Percentiles rank a stretch among this genome's conserved stretches.
These are phyloP conservation scores for Drosophila ezoana DNA, from an alignment of 2,888 invertebrate species.

Conservation along the genomic window DNA sequence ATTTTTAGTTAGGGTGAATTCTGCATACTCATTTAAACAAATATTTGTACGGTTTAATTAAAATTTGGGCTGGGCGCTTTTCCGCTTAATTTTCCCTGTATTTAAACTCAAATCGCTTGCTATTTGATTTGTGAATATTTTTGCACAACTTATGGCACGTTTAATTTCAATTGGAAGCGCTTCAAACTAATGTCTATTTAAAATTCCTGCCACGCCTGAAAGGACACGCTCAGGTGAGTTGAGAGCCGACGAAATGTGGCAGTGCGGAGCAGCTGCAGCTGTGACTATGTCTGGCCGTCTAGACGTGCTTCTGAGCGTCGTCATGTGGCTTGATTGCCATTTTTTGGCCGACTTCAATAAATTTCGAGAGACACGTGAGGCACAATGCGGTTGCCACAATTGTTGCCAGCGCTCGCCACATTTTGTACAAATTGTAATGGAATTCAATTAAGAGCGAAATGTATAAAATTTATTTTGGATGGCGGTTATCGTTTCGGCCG, in stretches of 20 bases:
- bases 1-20: constrained; percentile 5
- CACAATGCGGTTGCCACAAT: constrained; percentile 37
- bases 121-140: neutral
- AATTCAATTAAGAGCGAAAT: constrained; percentile 70
- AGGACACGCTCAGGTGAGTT: constrained; percentile 17
- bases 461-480: constrained; percentile 46
- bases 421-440: constrained; percentile 39
- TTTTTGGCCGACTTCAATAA: constrained; percentile 55
- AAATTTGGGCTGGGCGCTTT: constrained; percentile 21
- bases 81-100: neutral
- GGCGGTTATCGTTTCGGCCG: constrained; percentile 32
- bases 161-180: constrained; percentile 3
- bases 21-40: constrained; percentile 18
- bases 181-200: constrained; percentile 23
- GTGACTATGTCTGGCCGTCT: constrained; percentile 63
- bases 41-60: constrained; percentile 50
- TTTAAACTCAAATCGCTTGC: neutral
- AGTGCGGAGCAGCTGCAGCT: constrained; percentile 30
- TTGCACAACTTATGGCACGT: neutral
- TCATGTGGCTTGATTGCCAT: constrained; percentile 40
- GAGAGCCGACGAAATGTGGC: neutral
- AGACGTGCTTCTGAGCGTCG: constrained; percentile 46
- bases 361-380: constrained; percentile 38
- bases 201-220: constrained; percentile 16
- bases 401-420: constrained; percentile 22